phyloP scores from a whole-genome alignment of 2,888 invertebrate genomes.

The Spicauda simplicius region DNA sequence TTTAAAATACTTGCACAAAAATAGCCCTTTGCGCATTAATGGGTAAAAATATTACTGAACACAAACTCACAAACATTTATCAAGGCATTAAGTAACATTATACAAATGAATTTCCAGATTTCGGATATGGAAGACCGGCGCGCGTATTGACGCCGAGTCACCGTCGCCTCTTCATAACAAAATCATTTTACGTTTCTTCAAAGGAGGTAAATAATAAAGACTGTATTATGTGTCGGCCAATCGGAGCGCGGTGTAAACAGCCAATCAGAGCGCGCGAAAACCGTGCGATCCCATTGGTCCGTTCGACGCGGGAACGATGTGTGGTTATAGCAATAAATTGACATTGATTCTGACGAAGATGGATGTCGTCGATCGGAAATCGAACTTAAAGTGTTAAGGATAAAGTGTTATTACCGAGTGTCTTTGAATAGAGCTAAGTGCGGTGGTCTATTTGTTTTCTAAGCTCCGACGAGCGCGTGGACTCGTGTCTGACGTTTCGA shows the following conservation, averaged over 20 bases:
- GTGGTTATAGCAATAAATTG: constrained; percentile 44
- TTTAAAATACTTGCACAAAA: too few species aligned
- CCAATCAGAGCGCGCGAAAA: constrained; percentile 31
- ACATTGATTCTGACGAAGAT: constrained; percentile 40
- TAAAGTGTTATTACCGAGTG: constrained; percentile 65
- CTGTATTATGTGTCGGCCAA: constrained; percentile 26
- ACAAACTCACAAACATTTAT: too few species aligned
- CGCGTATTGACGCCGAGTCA: constrained; percentile 73
- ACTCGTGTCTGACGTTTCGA: constrained; percentile 33
- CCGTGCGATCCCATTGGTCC: constrained; percentile 25
- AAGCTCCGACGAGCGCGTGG: constrained; percentile 18
- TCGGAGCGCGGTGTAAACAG: constrained; percentile 23
- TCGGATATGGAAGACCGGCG: constrained; percentile 76
- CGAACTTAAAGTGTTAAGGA: constrained; percentile 60
- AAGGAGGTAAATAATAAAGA: constrained; percentile 30
- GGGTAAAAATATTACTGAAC: too few species aligned
- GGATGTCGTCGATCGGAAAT: constrained; percentile 29
- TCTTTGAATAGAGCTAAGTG: constrained; percentile 40
- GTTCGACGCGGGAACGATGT: constrained; percentile 33
- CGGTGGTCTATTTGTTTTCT: constrained; percentile 23
- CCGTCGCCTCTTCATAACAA: constrained; percentile 31
- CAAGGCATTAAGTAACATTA: too few species aligned
- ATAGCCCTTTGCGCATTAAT: too few species aligned
- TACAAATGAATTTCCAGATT: constrained; percentile 56
- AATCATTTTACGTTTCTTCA: constrained; percentile 14